These are phyloP conservation scores for Pyxicephalus adspersus DNA, from an alignment of 2,113 vertebrate species.

Conservation along the genomic window DNA sequence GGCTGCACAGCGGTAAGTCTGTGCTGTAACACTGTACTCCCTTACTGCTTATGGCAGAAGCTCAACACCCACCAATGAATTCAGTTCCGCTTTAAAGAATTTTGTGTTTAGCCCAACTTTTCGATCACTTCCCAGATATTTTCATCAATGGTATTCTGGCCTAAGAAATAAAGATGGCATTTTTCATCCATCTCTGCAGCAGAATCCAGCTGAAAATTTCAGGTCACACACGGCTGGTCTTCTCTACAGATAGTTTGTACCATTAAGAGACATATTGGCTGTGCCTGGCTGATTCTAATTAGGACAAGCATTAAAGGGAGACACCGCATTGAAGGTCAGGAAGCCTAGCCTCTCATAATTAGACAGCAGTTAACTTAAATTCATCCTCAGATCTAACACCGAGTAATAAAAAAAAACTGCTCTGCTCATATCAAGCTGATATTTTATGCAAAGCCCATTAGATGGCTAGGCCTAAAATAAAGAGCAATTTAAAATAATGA, in stretches of 20 bases:
- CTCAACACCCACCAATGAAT: no score
- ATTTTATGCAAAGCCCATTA: slow-evolving; percentile 21
- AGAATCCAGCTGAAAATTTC: background rate
- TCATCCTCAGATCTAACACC: slow-evolving; percentile 12
- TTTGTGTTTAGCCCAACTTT: no score
- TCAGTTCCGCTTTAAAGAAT: no score
- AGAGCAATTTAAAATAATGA: background rate
- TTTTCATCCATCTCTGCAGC: background rate
- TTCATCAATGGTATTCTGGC: no score
- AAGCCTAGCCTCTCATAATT: slow-evolving; percentile 10
- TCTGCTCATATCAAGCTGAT: background rate
- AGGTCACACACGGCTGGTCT: slow-evolving; percentile 3
- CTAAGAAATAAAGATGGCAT: no score
- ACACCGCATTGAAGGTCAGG: slow-evolving; percentile 34
- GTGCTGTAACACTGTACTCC: no score
- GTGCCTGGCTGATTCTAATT: slow-evolving; percentile 18
- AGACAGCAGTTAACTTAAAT: slow-evolving; percentile 25
- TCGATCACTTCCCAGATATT: no score
- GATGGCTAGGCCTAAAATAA: background rate
- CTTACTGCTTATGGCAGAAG: no score
- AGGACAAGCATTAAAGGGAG: slow-evolving; percentile 30
- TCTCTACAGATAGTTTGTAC: background rate
- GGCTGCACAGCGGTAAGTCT: no score
- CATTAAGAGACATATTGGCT: slow-evolving; percentile 21
- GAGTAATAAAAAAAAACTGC: no score